Conservation (phyloP, 2,888 invertebrate species). For the Acleris holmiana region DNA sequence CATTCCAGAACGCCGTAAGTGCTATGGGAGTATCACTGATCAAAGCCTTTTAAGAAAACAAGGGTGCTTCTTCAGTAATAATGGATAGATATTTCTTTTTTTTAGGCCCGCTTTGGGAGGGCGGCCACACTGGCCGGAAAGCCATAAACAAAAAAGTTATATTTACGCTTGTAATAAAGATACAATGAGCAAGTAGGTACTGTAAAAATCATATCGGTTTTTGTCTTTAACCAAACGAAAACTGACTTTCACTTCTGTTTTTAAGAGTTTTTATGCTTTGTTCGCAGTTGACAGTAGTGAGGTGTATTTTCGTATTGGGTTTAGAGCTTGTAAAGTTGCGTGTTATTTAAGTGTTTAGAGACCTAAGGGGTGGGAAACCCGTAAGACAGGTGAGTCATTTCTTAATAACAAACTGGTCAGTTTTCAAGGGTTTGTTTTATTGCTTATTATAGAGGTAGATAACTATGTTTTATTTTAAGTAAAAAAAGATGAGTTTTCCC, state of each 20-base stretch:
- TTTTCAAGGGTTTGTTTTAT: too few species aligned
- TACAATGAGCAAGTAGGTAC: slow-evolving; percentile 76
- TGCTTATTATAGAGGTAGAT: too few species aligned
- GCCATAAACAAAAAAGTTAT: slow-evolving; percentile 80
- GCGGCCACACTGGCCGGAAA: slow-evolving; percentile 74
- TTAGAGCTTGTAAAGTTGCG: slow-evolving; percentile 72
- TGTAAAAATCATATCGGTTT: slow-evolving; percentile 61
- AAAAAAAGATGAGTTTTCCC: too few species aligned
- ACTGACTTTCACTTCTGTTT: slow-evolving; percentile 35
- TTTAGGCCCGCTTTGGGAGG: slow-evolving; percentile 70
- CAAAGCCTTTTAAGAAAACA: not conserved
- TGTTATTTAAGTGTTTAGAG: slow-evolving; percentile 70
- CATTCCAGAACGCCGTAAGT: slow-evolving; percentile 12
- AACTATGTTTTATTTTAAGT: too few species aligned
- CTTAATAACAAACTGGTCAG: not conserved
- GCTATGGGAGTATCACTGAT: not conserved
- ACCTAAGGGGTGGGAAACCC: slow-evolving; percentile 53
- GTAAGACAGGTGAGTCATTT: slow-evolving; percentile 50
- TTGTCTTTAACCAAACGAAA: slow-evolving; percentile 47
- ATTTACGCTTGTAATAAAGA: slow-evolving; percentile 80
- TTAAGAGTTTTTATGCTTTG: slow-evolving; percentile 46
- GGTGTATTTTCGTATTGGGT: slow-evolving; percentile 55
- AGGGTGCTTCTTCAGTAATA: slow-evolving; percentile 11
- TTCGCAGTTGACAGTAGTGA: slow-evolving; percentile 33
- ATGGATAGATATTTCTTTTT: slow-evolving; percentile 56